Conservation (phyloP, 1,140 invertebrate genomes). For the Adelges cooleyi region DNA sequence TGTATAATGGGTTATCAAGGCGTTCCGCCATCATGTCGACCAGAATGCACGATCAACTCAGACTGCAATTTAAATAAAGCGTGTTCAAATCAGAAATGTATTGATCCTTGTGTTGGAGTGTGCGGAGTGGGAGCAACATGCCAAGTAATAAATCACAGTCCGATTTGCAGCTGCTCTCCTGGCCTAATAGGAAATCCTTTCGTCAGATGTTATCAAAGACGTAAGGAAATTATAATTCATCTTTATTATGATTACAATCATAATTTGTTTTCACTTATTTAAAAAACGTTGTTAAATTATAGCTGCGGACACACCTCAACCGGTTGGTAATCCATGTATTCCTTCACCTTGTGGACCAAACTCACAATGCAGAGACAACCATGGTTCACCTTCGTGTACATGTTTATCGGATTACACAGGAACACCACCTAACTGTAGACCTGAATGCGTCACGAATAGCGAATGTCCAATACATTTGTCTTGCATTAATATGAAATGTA, state of each 20-base stretch:
- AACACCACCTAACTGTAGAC: constrained; percentile 50
- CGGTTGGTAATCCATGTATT: constrained; percentile 49
- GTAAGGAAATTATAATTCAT: constrained; percentile 35
- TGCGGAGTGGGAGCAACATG: constrained; percentile 59
- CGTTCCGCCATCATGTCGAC: constrained; percentile 56
- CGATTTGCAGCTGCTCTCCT: constrained; percentile 57
- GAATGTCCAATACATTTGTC: constrained; percentile 50
- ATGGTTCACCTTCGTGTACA: constrained; percentile 50
- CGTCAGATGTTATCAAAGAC: constrained; percentile 45
- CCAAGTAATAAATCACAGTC: constrained; percentile 57
- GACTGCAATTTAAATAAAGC: constrained; percentile 51
- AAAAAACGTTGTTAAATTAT: constrained; percentile 2
- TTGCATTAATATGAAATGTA: constrained; percentile 55
- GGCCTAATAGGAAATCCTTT: constrained; percentile 65
- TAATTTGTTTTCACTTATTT: constrained; percentile 4
- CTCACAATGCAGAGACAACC: constrained; percentile 48
- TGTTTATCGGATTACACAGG: constrained; percentile 50
- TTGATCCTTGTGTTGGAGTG: constrained; percentile 50
- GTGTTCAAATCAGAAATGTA: constrained; percentile 53
- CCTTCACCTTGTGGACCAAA: constrained; percentile 60
- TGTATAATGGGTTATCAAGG: constrained; percentile 58
- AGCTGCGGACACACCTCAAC: constrained; percentile 35
- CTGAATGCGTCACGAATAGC: constrained; percentile 51
- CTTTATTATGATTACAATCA: not conserved
- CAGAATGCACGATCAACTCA: constrained; percentile 57